Evolutionary conservation across 2,888 invertebrate species (phyloP), one percentile per base, ranked within the genome.

Genomic region (Drosophila anomalata): DNA sequence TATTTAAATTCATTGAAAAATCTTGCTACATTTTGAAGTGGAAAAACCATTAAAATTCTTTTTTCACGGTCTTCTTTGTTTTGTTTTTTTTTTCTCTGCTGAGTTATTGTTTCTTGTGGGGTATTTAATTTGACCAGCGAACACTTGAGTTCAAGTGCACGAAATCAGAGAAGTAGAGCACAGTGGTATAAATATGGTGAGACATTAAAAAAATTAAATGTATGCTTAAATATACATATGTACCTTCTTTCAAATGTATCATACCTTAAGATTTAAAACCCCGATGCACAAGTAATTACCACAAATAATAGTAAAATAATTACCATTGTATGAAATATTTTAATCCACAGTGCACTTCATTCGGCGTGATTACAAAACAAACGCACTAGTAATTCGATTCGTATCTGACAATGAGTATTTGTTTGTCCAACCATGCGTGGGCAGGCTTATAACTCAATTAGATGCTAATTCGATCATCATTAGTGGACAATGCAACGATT

Each of bases 371-470:
- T 75, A 60, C 42, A 50, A 24, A 60, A 22, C 72, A 70, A 77
- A 42, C 54, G 54, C 77, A 67, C 41, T 52, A 67, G 46, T 42
- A 36, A 72, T 67, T 77, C 50, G 50, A 59, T 69, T 75, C 54
- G 58, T 53, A 66, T 52, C 51, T 62, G 47, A 36, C 36, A 12
- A 36, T n/a, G 14, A 65, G 67, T 58, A 46, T 63, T 73, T 67
- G 47, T 47, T 63, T 67, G 59, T 66, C 55, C 17, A 61, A 29
- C 14, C 42, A 63, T 67, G 79, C 75, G 83, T 83, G 68, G 77
- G 75, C 24, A 39, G 44, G 33, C 52, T 78, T 75, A 83, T 80
- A 78, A 57, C 78, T 86, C 83, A 80, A 83, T 82, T 80, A 80
- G 77, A 78, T 63, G 71, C 69, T 86, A 78, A 82, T 77, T 20